These are phyloP conservation scores for Caenorhabditis tropicalis DNA, from an alignment of 1,140 invertebrate genomes.

Conservation along the genomic window DNA sequence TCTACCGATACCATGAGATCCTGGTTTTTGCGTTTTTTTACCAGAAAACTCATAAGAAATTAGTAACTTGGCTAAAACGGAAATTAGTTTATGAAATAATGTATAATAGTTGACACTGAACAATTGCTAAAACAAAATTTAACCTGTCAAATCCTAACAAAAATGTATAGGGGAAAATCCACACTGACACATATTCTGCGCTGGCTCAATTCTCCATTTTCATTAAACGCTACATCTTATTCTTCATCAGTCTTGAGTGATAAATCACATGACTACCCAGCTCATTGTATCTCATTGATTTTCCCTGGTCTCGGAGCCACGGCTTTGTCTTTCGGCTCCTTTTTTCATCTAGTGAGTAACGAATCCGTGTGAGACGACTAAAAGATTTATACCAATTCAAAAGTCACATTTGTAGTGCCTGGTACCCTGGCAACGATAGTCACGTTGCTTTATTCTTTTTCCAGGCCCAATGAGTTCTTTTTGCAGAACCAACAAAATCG, in stretches of 20 bases:
- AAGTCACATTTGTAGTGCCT: neutral
- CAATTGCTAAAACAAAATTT: no score
- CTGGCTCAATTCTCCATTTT: no score
- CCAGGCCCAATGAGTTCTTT: neutral
- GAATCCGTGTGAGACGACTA: neutral
- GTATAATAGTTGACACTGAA: no score
- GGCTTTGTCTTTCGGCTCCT: neutral
- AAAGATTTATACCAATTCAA: constrained; percentile 12
- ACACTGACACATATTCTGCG: no score
- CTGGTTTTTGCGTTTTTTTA: no score
- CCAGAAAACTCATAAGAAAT: no score
- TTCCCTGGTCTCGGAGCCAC: neutral
- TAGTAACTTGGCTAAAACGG: no score
- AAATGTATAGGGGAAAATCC: no score
- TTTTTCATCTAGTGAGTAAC: neutral
- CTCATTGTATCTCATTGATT: neutral
- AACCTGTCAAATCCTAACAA: no score
- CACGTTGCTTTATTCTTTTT: neutral
- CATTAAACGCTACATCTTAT: no score
- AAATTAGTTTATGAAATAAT: no score
- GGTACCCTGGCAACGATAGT: neutral
- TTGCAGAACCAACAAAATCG: constrained; percentile 20
- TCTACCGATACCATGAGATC: no score
- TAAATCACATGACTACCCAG: neutral
- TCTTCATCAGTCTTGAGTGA: neutral